Percentiles rank a stretch among this genome's conserved stretches.
phyloP scores from a whole-genome alignment of 2,888 invertebrate genomes.

The Adelognathus sp. region DNA sequence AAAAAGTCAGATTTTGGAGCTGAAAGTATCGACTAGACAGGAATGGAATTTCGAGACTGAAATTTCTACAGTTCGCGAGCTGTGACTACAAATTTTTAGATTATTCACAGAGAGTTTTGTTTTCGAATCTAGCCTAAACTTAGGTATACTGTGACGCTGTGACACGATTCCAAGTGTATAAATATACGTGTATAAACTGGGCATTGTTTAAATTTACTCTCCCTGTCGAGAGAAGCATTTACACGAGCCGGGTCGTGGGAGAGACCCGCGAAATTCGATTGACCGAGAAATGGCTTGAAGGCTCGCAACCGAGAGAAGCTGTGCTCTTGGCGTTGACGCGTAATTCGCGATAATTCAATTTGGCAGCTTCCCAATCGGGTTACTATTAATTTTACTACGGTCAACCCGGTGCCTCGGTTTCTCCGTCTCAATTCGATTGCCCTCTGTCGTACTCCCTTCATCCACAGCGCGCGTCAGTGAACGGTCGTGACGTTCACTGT shows the following conservation, averaged over 20 bases:
- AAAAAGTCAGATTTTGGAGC: too few species aligned
- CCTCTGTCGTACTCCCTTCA: background rate
- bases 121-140: too few species aligned
- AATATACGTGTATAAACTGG: background rate
- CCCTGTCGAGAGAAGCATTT: constrained; percentile 39
- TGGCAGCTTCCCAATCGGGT: constrained; percentile 58
- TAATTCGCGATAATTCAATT: constrained; percentile 67
- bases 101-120: too few species aligned
- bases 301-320: constrained; percentile 28
- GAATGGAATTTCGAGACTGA: too few species aligned
- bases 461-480: background rate
- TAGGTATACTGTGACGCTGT: background rate
- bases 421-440: constrained; percentile 34
- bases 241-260: constrained; percentile 33
- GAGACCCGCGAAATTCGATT: constrained; percentile 50
- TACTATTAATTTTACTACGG: constrained; percentile 61
- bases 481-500: background rate
- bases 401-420: constrained; percentile 48
- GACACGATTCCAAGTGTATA: background rate
- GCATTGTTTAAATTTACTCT: background rate
- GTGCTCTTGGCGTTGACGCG: constrained; percentile 26
- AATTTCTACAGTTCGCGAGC: too few species aligned
- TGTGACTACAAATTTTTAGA: too few species aligned
- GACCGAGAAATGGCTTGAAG: constrained; percentile 31
- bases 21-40: too few species aligned